Percentiles rank a stretch among this genome's conserved stretches.
These are phyloP conservation scores for Paraplagusia blochii DNA, from an alignment of 2,113 vertebrate genomes.

Conservation along the genomic window DNA sequence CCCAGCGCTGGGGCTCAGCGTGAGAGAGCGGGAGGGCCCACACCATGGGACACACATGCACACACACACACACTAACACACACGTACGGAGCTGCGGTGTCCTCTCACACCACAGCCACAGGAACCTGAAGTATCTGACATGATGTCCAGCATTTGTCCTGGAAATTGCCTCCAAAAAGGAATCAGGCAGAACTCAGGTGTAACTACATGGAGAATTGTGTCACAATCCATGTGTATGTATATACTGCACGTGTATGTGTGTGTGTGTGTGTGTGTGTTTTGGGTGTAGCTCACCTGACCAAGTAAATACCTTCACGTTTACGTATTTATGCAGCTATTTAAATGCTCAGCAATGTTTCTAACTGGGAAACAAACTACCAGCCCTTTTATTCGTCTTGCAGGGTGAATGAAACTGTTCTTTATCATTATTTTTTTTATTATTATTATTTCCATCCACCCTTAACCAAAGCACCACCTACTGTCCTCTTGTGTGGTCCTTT, in stretches of 20 bases:
- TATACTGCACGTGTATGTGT: neutral
- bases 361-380: too few relatives aligned
- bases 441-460: too few relatives aligned
- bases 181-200: conserved; percentile 42
- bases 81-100: conserved; percentile 22
- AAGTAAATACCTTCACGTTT: too few relatives aligned
- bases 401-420: too few relatives aligned
- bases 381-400: too few relatives aligned
- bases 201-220: conserved; percentile 52
- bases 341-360: too few relatives aligned
- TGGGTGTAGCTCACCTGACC: too few relatives aligned
- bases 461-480: too few relatives aligned
- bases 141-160: conserved; percentile 63
- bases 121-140: conserved; percentile 61
- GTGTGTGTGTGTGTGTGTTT: conserved; percentile 1
- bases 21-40: conserved; percentile 66
- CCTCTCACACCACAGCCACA: conserved; percentile 31
- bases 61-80: conserved; percentile 59
- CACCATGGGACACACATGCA: conserved; percentile 62
- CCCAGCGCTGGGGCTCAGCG: conserved; percentile 59
- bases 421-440: too few relatives aligned
- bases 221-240: conserved; percentile 9
- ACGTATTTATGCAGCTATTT: too few relatives aligned
- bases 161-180: conserved; percentile 53
- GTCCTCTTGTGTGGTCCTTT: too few relatives aligned